Base-by-base conservation (phyloP, 2,888 invertebrate genomes). In the Acronicta leporina region DNA sequence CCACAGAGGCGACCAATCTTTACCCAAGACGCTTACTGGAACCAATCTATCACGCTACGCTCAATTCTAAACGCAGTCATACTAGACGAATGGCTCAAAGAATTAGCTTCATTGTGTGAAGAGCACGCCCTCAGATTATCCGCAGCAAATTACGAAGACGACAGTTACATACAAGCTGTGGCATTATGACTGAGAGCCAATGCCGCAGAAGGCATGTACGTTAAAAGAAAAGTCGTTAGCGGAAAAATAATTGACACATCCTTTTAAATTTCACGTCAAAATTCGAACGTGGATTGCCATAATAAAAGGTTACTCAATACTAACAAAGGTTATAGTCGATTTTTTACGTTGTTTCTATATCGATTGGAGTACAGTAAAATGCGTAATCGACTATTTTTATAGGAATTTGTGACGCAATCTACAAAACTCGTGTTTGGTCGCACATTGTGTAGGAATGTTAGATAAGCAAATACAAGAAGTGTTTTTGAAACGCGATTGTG, bases 61-160 rank as follows among this genome's bases (percentile, higher is more conserved):
- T 88, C 92, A 3, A 85, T 94, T 55, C 82, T 95, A 9, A 95
- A 94, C 83, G 98, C 99, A 1, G 97, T 99, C 7, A 94, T 99
- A 46, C 93, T 99, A 64, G 98, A 99, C 83, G 99, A 99, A 87
- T 99, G 99, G 97, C 95, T 99, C 0, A 98, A 99, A 88, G 99
- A 99, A 92, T 93, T 99, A 63, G 98, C 99, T 0, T 98, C 99
- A 13, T 95, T 99, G 58, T 97, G 98, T 68, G 98, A 99, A 88
- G 99, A 99, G 89, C 99, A 99, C 87, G 97, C 98, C 7, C 95
- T 97, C 0, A 83, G 92, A 44, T 73, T 93, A 1, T 84, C 93
- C 0, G 84, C 89, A 0, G 81, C 86, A 6, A 78, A 80, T 52
- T 89, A 87, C 62, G 92, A 92, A 66, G 92, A 94, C 20, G 90